Conservation (phyloP, 2,113 vertebrate genomes). For the Phaethon lepturus region DNA sequence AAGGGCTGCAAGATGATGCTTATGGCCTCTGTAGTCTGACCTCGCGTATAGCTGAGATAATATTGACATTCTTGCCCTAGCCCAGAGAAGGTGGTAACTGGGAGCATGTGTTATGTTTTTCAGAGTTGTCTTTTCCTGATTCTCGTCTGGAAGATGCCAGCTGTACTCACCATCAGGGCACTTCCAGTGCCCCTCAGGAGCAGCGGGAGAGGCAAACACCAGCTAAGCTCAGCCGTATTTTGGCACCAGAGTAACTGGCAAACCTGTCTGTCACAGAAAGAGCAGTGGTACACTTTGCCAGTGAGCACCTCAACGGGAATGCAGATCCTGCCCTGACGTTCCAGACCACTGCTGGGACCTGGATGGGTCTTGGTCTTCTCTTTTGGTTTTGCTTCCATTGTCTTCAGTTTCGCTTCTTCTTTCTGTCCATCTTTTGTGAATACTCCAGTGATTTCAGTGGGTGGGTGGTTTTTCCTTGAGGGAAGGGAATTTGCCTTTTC, state of each 20-base stretch:
- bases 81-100: neutral
- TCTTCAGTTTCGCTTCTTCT: neutral
- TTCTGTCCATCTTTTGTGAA: neutral
- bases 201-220: neutral
- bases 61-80: neutral
- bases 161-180: neutral
- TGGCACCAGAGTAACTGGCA: neutral
- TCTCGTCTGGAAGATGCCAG: neutral
- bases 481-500: neutral
- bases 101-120: neutral
- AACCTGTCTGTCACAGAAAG: neutral
- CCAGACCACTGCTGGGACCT: accelerated
- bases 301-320: accelerated
- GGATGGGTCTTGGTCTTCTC: neutral
- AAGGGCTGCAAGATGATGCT: neutral
- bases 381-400: neutral
- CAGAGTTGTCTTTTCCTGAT: neutral
- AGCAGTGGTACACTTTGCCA: neutral
- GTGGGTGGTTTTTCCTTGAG: neutral
- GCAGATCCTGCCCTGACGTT: neutral
- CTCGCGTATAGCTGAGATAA: neutral
- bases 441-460: neutral
- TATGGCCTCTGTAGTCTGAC: neutral
- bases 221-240: neutral
- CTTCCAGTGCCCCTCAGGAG: neutral